Base-by-base conservation (phyloP, 2,113 vertebrate genomes). In the Carassius carassius region DNA sequence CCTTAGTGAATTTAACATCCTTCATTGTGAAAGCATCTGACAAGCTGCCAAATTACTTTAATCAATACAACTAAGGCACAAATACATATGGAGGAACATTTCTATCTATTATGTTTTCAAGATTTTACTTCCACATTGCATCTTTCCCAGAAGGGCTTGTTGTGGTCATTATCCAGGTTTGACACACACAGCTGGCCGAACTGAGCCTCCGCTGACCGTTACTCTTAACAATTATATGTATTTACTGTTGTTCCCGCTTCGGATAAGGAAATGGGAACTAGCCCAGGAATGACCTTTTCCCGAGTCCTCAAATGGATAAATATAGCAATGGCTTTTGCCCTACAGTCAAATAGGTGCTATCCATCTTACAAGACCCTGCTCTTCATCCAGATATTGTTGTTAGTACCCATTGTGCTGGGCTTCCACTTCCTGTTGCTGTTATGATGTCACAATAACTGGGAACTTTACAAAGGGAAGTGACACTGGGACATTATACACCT, bases 171-270 rank as follows among this genome's bases (percentile, higher is more conserved):
- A 11, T 10, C 47, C 16, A 83, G 67, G 19, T 87, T 81, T 90
- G 91, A 87, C 73, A 0, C 92, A 92, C 49, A 86, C 89, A 91
- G 92, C 89, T 93, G 91, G 82, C 70, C 62, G 21, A 87, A 78
- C 82, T 88, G 89, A 90, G 90, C 89, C 25, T 87, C 60, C 23
- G 4, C n/a, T 82, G 63, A n/a, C 47, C 47, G n/a, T 19, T 37
- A 1, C 6, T 25, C 21, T 65, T 58, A 58, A 88, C 85, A 87
- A 86, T 91, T 84, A 78, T 8, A 29, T 84, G 74, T 93, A 91
- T 92, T 93, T 93, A 89, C 92, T 86, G 70, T 91, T 78, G 78
- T 29, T 32, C 16, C 17, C 41, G 51, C 44, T 81, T 81, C 5
- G 19, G 65, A 54, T 25, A 25, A 47, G 58, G 58, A 80, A 29